Conservation (phyloP, 2,888 invertebrate species). For the Nymphalis urticae region DNA sequence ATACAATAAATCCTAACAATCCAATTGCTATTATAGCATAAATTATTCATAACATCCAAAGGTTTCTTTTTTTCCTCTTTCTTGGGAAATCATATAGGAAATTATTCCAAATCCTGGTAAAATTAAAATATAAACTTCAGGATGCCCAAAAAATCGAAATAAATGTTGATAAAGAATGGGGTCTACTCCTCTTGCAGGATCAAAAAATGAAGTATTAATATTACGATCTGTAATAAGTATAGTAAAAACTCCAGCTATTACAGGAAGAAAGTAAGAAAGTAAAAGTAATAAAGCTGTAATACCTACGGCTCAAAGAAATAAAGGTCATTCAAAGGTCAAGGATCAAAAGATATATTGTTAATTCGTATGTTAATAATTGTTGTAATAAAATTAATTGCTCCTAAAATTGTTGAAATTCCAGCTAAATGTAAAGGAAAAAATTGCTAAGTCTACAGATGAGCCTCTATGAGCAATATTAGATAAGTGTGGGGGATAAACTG, state of each 20-base stretch:
- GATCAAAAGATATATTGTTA: not conserved
- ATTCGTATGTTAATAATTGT: conserved; percentile 2
- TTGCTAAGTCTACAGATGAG: no score
- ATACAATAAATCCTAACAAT: no score
- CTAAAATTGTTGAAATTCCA: no score
- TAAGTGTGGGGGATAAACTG: no score
- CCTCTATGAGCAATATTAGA: no score
- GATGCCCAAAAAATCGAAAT: conserved; percentile 94
- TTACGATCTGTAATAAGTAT: no score
- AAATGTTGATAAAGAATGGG: conserved; percentile 1
- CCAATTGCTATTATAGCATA: no score
- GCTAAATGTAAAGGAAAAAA: not conserved
- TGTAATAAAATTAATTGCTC: no score
- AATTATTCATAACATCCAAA: no score
- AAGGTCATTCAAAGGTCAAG: no score
- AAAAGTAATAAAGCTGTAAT: conserved; percentile 5
- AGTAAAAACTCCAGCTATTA: no score
- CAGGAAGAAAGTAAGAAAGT: not conserved
- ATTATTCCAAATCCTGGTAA: conserved; percentile 91
- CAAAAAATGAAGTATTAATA: conserved; percentile 92
- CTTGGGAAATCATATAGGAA: conserved; percentile 88
- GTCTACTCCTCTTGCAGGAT: conserved; percentile 78
- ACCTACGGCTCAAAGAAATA: not conserved
- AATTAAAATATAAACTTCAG: conserved; percentile 94
- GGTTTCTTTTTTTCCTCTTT: conserved; percentile 88